These are phyloP conservation scores for Subacronicta megacephala DNA, from an alignment of 2,888 invertebrate species.

Conservation along the genomic window DNA sequence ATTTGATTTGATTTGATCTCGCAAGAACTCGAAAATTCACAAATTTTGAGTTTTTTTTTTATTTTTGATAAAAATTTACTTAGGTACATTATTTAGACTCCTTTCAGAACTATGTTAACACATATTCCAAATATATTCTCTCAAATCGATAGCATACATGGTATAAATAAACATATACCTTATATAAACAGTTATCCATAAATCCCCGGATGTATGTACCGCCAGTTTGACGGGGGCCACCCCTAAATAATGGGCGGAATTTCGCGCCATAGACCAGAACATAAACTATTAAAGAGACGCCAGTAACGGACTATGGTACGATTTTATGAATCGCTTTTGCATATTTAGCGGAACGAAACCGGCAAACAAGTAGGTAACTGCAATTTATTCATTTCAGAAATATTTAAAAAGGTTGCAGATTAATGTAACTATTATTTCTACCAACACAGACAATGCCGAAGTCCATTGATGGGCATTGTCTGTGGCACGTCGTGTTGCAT, in stretches of 20 bases:
- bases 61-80: too few relatives aligned
- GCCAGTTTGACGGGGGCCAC: constrained; percentile 72
- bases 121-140: constrained; percentile 12
- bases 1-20: too few relatives aligned
- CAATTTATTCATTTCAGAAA: constrained; percentile 20
- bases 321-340: constrained; percentile 76
- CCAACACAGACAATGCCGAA: too few relatives aligned
- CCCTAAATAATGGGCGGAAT: constrained; percentile 81
- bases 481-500: too few relatives aligned
- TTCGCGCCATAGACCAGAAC: constrained; percentile 75
- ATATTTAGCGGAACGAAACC: constrained; percentile 56
- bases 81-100: not conserved
- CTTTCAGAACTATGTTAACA: constrained; percentile 1
- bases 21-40: too few relatives aligned
- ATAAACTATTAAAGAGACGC: constrained; percentile 78
- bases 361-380: constrained; percentile 40
- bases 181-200: constrained; percentile 65
- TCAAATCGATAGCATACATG: constrained; percentile 23
- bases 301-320: constrained; percentile 65
- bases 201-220: constrained; percentile 70
- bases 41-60: too few relatives aligned
- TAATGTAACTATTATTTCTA: not conserved
- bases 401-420: not conserved
- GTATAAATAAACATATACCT: constrained; percentile 39
- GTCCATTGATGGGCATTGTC: too few relatives aligned